Conservation (phyloP, 2,797 vertebrate genomes). For the Rhinophrynus dorsalis region DNA sequence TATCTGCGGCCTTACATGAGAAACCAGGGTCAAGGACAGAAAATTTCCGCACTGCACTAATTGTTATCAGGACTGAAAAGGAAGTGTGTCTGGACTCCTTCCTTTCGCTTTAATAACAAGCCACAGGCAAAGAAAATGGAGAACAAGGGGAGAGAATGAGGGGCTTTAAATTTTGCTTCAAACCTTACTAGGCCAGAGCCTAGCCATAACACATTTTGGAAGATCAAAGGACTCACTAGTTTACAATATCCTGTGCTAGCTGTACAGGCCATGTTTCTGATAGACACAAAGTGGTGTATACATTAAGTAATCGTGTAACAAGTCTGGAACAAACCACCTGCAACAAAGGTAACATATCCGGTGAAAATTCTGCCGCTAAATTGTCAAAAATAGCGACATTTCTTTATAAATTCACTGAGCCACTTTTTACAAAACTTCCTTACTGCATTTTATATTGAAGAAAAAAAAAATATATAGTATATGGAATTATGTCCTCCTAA, state of each 20-base stretch:
- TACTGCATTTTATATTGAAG: no score
- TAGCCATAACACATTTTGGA: constrained; percentile 50
- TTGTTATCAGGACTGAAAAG: constrained; percentile 58
- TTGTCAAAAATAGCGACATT: no score
- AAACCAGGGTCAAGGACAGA: constrained; percentile 19
- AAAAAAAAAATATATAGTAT: no score
- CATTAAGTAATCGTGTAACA: no score
- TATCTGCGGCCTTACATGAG: background rate
- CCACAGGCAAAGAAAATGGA: constrained; percentile 63
- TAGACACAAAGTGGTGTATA: no score
- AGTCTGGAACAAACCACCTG: no score
- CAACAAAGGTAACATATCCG: no score
- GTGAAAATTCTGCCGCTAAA: no score
- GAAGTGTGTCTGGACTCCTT: constrained; percentile 67
- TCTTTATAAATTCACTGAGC: no score
- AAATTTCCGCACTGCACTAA: constrained; percentile 50
- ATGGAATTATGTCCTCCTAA: no score
- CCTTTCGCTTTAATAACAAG: constrained; percentile 67
- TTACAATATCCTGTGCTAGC: constrained; percentile 73
- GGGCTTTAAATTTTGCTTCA: constrained; percentile 56
- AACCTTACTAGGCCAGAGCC: constrained; percentile 61
- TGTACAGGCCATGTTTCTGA: constrained; percentile 18
- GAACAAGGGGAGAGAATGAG: constrained; percentile 37
- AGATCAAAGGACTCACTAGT: constrained; percentile 69
- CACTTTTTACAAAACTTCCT: no score